Conservation (phyloP, 2,113 vertebrate genomes). For the Octodon degus region DNA sequence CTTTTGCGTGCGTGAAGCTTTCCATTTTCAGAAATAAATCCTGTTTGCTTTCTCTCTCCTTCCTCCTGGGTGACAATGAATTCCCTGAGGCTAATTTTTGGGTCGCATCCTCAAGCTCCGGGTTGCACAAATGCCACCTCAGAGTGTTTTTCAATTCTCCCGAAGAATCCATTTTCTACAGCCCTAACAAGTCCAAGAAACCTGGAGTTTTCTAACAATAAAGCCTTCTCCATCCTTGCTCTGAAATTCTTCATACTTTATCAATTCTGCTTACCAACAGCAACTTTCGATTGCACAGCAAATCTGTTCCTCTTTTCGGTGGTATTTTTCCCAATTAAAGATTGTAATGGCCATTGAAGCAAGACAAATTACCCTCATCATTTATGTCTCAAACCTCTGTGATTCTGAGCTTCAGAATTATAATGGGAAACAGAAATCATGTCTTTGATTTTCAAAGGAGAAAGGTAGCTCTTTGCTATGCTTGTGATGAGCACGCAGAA, state of each 20-base stretch:
- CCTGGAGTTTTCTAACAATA: conserved; percentile 18
- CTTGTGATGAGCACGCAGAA: conserved; percentile 34
- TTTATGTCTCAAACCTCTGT: conserved; percentile 75
- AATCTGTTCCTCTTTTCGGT: conserved; percentile 64
- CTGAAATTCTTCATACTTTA: conserved; percentile 25
- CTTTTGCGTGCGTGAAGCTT: conserved; percentile 49
- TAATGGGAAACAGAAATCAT: conserved; percentile 80
- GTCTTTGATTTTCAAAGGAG: conserved; percentile 77
- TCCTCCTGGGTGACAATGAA: conserved; percentile 31
- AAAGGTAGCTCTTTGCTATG: conserved; percentile 62
- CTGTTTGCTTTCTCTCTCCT: conserved; percentile 54
- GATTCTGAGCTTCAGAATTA: conserved; percentile 72
- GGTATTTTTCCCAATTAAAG: conserved; percentile 80
- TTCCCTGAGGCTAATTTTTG: conserved; percentile 61
- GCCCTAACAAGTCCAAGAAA: conserved; percentile 49
- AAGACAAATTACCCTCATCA: conserved; percentile 81
- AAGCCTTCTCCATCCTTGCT: neutral
- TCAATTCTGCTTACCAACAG: conserved; percentile 52
- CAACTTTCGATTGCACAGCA: conserved; percentile 53
- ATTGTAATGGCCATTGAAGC: conserved; percentile 77
- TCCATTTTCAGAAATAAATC: conserved; percentile 71
- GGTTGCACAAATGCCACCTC: conserved; percentile 47
- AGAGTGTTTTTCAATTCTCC: conserved; percentile 68
- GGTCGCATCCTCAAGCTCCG: conserved; percentile 1
- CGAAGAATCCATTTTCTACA: conserved; percentile 48